These are phyloP conservation scores for Eclectus roratus DNA, from an alignment of 2,113 vertebrate genomes.

Conservation along the genomic window DNA sequence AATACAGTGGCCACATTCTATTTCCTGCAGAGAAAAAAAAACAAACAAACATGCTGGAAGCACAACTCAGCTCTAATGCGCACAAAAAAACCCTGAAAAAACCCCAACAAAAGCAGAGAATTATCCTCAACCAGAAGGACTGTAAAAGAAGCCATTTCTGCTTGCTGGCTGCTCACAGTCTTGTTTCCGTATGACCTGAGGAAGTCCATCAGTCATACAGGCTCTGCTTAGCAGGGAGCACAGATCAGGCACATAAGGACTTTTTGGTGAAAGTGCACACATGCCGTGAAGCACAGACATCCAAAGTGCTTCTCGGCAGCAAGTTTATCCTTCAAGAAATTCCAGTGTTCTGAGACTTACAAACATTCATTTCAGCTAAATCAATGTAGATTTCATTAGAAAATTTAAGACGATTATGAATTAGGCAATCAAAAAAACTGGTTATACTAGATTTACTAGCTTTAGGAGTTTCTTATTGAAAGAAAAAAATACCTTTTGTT, in stretches of 20 bases:
- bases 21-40: background rate
- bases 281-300: background rate
- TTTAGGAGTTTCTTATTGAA: background rate
- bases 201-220: background rate
- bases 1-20: background rate
- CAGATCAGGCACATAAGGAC: background rate
- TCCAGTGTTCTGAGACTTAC: background rate
- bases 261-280: background rate
- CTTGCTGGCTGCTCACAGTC: background rate
- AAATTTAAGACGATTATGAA: background rate
- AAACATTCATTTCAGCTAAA: background rate
- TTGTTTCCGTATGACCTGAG: background rate
- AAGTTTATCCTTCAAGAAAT: background rate
- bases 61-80: background rate
- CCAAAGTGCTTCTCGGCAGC: background rate
- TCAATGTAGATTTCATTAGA: background rate
- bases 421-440: background rate
- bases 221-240: background rate
- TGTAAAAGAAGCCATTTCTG: background rate
- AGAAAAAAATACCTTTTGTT: constrained; percentile 64
- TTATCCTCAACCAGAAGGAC: background rate
- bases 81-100: background rate
- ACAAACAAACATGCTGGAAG: background rate
- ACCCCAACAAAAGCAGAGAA: background rate
- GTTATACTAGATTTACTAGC: background rate